Conservation (phyloP, 1,140 invertebrate genomes). For the Sitobion miscanthi region DNA sequence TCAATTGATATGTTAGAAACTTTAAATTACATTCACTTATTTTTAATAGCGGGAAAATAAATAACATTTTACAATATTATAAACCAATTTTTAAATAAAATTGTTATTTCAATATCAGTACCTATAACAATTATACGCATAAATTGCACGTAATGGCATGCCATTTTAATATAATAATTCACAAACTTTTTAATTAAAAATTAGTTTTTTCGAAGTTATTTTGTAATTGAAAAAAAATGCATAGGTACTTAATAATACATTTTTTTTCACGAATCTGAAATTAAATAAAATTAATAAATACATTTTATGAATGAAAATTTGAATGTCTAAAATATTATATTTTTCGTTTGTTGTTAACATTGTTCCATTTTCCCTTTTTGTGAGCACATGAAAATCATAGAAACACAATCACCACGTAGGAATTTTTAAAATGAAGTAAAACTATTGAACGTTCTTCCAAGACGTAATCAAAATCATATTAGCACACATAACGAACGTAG, state of each 20-base stretch:
- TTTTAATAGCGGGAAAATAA: too few relatives aligned
- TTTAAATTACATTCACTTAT: too few relatives aligned
- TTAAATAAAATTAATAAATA: background rate
- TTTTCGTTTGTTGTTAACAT: background rate
- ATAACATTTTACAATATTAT: background rate
- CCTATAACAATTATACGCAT: background rate
- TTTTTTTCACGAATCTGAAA: background rate
- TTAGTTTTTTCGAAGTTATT: background rate
- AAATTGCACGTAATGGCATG: too few relatives aligned
- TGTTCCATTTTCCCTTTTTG: background rate
- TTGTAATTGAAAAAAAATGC: background rate
- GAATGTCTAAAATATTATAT: background rate
- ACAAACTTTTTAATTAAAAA: background rate
- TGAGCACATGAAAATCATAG: background rate
- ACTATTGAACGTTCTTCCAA: background rate
- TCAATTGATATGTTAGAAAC: too few relatives aligned
- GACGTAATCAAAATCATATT: constrained; percentile 32
- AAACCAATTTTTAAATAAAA: background rate
- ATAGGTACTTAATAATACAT: background rate
- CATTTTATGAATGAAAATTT: background rate
- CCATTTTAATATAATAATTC: background rate
- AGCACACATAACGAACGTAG: background rate
- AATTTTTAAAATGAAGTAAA: background rate
- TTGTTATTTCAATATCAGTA: background rate
- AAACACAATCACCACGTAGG: background rate